Base-by-base conservation (phyloP, 2,113 vertebrate species). In the Syrmaticus mikado region DNA sequence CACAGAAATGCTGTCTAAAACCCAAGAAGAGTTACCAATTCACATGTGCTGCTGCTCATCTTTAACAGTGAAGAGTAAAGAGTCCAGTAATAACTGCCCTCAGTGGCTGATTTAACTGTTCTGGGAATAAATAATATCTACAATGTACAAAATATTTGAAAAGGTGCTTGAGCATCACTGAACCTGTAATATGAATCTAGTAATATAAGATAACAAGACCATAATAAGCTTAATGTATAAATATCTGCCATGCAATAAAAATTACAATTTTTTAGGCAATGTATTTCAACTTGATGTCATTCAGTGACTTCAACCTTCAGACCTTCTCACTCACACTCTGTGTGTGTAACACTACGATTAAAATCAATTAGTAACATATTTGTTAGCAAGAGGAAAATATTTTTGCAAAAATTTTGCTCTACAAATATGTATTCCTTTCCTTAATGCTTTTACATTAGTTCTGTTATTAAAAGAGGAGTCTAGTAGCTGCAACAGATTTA, bases 381-480 rank as follows among this genome's bases (percentile, higher is more conserved):
- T 66, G 53, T 68, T 50, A 7, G 75, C 68, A 30, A 81, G 28
- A 84, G 5, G 14, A 43, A 92, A 95, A 92, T 32, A 20, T 30
- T 82, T 93, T 61, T 91, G 55, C 43, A 87, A 58, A 92, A 64
- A 43, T 9, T 88, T 58, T 7, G 28, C 46, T 74, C 89, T 78
- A 64, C 75, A 85, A 79, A 72, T 4, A 6, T 45, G 38, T 89
- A 87, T 94, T 93, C 90, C 52, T 93, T 84, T 79, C 87, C 89
- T 90, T 96, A 95, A 91, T 76, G 76, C 74, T 92, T 72, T 91
- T 96, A 94, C 92, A 95, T 96, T 95, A 74, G 22, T 95, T 96
- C 87, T 87, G 66, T 83, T 98, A 97, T 97, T 97, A 97, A 96
- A 95, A 90, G 77, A 94, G 93, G 94, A 96, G 72, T 94, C 79